Percentiles rank a stretch among this genome's conserved stretches.
Conservation (phyloP, 2,797 vertebrate species). For the Sparidentex hasta region DNA sequence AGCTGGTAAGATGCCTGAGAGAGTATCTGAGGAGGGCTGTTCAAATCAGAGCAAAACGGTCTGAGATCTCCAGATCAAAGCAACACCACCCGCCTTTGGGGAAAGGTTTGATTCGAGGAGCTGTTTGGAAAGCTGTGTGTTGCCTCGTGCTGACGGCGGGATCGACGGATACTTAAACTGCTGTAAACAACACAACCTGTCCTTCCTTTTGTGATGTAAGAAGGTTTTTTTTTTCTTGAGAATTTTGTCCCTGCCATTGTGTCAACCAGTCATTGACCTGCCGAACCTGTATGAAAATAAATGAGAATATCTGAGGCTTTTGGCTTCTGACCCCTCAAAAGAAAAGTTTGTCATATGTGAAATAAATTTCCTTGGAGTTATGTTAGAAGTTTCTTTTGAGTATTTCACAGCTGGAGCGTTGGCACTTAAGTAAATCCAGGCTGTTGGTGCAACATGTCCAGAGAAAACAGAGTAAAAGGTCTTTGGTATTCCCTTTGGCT, state of each 20-base stretch:
- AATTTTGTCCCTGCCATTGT: conserved; percentile 10
- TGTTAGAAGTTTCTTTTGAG: background rate
- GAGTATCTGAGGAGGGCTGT: conserved; percentile 30
- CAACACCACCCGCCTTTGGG: conserved; percentile 32
- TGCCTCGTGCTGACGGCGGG: conserved; percentile 7
- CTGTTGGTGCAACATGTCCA: too few relatives aligned
- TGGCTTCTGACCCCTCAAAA: background rate
- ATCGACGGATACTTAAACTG: background rate
- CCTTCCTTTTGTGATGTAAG: background rate
- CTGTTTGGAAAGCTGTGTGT: conserved; percentile 23
- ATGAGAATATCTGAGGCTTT: background rate
- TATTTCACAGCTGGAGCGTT: too few relatives aligned
- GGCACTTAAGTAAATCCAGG: too few relatives aligned
- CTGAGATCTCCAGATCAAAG: conserved; percentile 57
- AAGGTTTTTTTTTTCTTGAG: background rate
- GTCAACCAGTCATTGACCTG: conserved; percentile 8
- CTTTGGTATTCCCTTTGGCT: too few relatives aligned
- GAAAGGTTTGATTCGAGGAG: conserved; percentile 43
- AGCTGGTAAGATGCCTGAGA: conserved; percentile 64
- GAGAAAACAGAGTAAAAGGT: too few relatives aligned
- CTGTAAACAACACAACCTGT: conserved; percentile 23
- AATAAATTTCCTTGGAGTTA: background rate
- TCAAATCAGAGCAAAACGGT: conserved; percentile 36
- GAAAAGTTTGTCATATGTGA: background rate
- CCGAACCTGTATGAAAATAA: background rate